Base-by-base conservation (phyloP, 2,113 vertebrate species). In the Anolis sagrei region DNA sequence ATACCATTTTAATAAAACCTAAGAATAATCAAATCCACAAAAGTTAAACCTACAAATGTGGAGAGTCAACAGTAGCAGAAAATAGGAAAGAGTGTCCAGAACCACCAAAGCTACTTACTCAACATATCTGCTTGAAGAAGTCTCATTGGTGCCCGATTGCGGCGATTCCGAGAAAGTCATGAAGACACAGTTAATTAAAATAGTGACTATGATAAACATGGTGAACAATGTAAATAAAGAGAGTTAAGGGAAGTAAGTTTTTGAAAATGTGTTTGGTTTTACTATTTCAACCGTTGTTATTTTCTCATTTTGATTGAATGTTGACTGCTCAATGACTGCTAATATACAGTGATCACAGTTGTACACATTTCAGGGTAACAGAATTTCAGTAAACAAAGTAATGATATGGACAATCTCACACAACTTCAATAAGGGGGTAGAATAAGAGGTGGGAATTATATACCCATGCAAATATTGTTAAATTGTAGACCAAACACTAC, bases 151-250 rank as follows among this genome's bases (percentile, higher is more conserved):
- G 95, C 95, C 2, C 4, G 36, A 1, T 7, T 74, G 89, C 0
- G 62, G 94, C 5, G 62, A 94, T 5, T 98, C 96, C 0, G 91
- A 96, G 95, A 94, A 97, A 93, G 97, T 96, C 98, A 99, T 99
- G 96, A 97, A 98, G 86, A 95, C 98, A 87, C 99, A 99, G 93
- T 99, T 99, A 94, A 96, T 97, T 92, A 99, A 48, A 95, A 99
- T 99, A 87, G 99, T 99, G 96, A 96, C 92, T 79, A 98, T 99
- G 89, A 99, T 99, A 95, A 99, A 98, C 39, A 93, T 81, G 85
- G 97, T 98, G 96, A 99, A 99, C 85, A 98, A 96, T 7, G 98
- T 99, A 87, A n/a, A 9, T 73, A 81, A 69, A 0, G 19, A 34
- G 72, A 82, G 97, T 99, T 95, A 98, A 99, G 97, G 97, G 96